Evolutionary conservation across 1,140 invertebrate species (phyloP), one percentile per base, ranked within the genome.

Genomic region (Epicauta chinensis): DNA sequence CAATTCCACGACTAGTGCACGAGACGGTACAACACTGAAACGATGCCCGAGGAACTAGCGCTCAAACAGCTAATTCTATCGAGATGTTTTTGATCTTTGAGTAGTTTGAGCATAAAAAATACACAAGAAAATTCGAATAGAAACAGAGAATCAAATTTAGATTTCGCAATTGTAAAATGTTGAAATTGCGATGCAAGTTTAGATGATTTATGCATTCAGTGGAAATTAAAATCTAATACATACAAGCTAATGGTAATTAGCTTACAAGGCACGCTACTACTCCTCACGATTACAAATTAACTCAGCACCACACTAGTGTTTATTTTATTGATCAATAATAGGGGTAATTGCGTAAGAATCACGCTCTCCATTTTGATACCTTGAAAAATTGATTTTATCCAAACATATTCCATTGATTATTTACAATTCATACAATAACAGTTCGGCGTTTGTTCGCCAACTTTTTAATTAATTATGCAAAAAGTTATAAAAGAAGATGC

Each of bases 231-330:
- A 47, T 47, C 34, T 38, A 13, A 23, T 43, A 30, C 17, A 29
- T 45, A 45, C 34, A 16, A 47, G 45, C 30, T 37, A 37, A 47
- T 38, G 45, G 45, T 47, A 47, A 47, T 47, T 47, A 47, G 45
- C 6, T 14, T 12, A n/a, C 11, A 16, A 23, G 45, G 45, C 45
- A 47, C 45, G 45, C 45, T 34, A 47, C 45, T 16, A 38, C 15
- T 17, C 6, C 45, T 13, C 17, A 47, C 23, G 23, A 23, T 23
- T 23, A 23, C 23, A 38, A 47, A 17, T 37, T 16, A 16, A 34
- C 9, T 47, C 13, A 38, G 16, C 16, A 16, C 34, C 23, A 11
- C 7, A 16, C 13, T 29, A 16, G 45, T 38, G 14, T 23, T 30
- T 17, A 43, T 23, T 30, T 11, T 7, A 16, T 12, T 14, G 41